phyloP scores from a whole-genome alignment of 1,140 invertebrate species.

The Aphidius ervi region DNA sequence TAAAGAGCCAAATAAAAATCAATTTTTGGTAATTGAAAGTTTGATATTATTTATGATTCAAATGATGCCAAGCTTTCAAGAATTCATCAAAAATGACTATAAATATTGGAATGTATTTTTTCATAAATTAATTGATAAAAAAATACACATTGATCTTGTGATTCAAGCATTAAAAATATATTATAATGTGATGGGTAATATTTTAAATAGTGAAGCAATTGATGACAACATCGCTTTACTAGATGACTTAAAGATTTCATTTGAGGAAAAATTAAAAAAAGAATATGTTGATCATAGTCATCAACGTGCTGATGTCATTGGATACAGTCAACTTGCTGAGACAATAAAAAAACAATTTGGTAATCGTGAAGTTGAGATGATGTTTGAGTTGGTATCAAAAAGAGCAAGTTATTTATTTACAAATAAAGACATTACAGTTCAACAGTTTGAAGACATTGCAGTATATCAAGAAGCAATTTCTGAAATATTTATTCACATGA shows the following conservation, averaged over 20 bases:
- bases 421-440: constrained; percentile 27
- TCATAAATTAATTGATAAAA: constrained; percentile 17
- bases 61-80: constrained; percentile 31
- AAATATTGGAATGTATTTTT: constrained; percentile 38
- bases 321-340: constrained; percentile 40
- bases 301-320: constrained; percentile 34
- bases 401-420: constrained; percentile 32
- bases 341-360: constrained; percentile 31
- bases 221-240: constrained; percentile 29
- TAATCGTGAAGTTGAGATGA: constrained; percentile 26
- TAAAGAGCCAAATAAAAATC: constrained; percentile 6
- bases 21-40: constrained; percentile 23
- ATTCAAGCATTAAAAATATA: constrained; percentile 35
- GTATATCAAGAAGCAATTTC: constrained; percentile 44
- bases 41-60: constrained; percentile 30
- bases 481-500: constrained; percentile 39
- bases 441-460: constrained; percentile 32
- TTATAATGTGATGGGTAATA: constrained; percentile 36
- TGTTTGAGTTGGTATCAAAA: constrained; percentile 37
- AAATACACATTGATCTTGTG: constrained; percentile 28
- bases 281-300: constrained; percentile 16
- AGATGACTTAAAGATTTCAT: constrained; percentile 30
- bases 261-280: constrained; percentile 23
- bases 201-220: constrained; percentile 27
- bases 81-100: constrained; percentile 34